phyloP scores from a whole-genome alignment of 2,888 invertebrate species.

The Strigamia maritima region DNA sequence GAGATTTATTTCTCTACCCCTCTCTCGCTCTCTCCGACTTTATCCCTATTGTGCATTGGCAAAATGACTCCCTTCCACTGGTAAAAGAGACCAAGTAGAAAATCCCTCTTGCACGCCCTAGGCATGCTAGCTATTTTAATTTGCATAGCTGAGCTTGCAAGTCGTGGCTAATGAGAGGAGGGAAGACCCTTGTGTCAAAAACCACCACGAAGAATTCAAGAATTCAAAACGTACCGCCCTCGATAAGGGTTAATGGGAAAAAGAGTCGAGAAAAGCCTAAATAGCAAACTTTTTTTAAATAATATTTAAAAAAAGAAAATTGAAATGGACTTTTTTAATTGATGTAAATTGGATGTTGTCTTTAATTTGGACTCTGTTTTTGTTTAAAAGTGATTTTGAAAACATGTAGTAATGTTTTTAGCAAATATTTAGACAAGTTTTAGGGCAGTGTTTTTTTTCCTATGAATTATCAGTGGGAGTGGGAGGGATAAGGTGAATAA shows the following conservation, averaged over 20 bases:
- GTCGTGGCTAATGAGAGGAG: slow-evolving; percentile 25
- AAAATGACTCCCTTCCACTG: neutral
- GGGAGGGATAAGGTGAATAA: slow-evolving; percentile 20
- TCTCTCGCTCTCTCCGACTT: neutral
- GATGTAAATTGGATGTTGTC: neutral
- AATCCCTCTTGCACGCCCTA: slow-evolving; percentile 26
- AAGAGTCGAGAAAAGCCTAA: neutral
- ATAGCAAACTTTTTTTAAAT: neutral
- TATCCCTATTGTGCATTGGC: slow-evolving; percentile 19
- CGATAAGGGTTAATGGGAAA: slow-evolving; percentile 21
- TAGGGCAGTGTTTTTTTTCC: neutral
- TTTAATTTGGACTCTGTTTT: neutral
- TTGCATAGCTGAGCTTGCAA: slow-evolving; percentile 29
- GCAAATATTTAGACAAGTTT: slow-evolving; percentile 12
- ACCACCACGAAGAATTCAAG: slow-evolving; percentile 24
- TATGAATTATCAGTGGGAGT: neutral
- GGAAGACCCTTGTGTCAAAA: slow-evolving; percentile 21
- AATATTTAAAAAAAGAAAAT: neutral
- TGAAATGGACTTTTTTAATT: neutral
- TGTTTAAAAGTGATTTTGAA: slow-evolving; percentile 1
- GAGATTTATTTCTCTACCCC: slow-evolving; percentile 17
- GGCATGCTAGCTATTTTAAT: slow-evolving; percentile 27
- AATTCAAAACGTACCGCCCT: slow-evolving; percentile 5
- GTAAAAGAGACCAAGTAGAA: slow-evolving; percentile 7
- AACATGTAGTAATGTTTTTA: slow-evolving; percentile 7